These are phyloP conservation scores for Petrolisthes manimaculis DNA, from an alignment of 2,888 invertebrate species.

Conservation along the genomic window DNA sequence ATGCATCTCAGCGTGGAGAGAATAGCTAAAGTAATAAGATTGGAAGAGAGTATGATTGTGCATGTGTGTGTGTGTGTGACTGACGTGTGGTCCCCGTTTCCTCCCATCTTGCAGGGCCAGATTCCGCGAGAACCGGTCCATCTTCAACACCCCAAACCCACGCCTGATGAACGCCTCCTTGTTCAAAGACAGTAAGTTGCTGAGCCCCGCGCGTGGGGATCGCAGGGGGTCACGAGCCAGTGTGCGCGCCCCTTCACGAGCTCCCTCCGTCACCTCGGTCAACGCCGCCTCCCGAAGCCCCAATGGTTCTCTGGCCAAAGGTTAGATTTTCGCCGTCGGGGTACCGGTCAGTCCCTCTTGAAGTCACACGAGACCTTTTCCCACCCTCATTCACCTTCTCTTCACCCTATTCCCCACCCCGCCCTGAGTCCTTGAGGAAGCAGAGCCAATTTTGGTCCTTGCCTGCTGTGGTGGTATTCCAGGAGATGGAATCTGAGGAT, in stretches of 20 bases:
- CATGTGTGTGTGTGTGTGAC: not conserved
- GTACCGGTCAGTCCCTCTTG: constrained; percentile 39
- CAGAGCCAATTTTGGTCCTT: not conserved
- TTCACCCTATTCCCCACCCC: not conserved
- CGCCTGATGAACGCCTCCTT: constrained; percentile 85
- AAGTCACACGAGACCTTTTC: not conserved
- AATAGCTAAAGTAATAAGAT: not conserved
- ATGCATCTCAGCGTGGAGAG: not conserved
- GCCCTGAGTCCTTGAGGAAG: not conserved
- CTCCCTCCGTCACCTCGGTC: constrained; percentile 65
- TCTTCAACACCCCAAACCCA: constrained; percentile 94
- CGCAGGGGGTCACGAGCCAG: constrained; percentile 66
- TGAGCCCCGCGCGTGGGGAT: constrained; percentile 65
- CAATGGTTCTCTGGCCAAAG: constrained; percentile 65
- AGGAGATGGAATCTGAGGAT: not conserved
- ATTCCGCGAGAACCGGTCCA: constrained; percentile 91
- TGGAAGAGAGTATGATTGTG: not conserved
- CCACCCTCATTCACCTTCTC: not conserved
- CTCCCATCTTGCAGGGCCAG: constrained; percentile 78
- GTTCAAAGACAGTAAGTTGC: constrained; percentile 67
- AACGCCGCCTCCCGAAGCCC: constrained; percentile 62
- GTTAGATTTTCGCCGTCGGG: constrained; percentile 61
- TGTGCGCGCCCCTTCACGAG: constrained; percentile 63
- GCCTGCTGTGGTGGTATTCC: not conserved
- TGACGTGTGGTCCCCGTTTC: not conserved